Evolutionary conservation across 2,113 vertebrate genomes (phyloP).

Genomic region (Taxidea taxus): DNA sequence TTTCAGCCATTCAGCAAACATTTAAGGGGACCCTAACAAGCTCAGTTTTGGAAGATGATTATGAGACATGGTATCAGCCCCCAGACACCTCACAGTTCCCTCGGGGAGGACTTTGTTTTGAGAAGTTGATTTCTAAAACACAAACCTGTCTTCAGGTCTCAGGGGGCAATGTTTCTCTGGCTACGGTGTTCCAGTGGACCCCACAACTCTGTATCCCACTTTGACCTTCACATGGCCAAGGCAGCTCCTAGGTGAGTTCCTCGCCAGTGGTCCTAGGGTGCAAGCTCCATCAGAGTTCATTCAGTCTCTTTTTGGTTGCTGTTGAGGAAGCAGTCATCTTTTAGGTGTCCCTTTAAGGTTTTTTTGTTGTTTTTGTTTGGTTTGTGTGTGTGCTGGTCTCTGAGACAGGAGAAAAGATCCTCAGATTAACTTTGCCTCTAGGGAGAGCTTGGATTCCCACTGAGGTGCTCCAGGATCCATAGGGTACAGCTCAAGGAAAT

Average conservation of each 20-base stretch:
- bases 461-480: neutral
- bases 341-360: neutral
- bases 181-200: neutral
- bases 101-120: neutral
- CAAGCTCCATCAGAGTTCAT: neutral
- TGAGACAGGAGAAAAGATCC: neutral
- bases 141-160: neutral
- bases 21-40: neutral
- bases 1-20: neutral
- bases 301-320: neutral
- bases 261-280: neutral
- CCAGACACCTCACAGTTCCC: neutral
- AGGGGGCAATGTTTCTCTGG: neutral
- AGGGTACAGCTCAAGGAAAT: neutral
- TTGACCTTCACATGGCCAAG: neutral
- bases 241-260: neutral
- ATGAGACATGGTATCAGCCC: neutral
- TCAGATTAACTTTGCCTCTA: neutral
- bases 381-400: neutral
- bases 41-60: neutral
- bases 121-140: neutral
- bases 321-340: neutral
- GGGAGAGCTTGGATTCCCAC: neutral
- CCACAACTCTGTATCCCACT: neutral
- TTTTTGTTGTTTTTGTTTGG: neutral